These are phyloP conservation scores for Andricus curvator DNA, from an alignment of 2,888 invertebrate species.

Conservation along the genomic window DNA sequence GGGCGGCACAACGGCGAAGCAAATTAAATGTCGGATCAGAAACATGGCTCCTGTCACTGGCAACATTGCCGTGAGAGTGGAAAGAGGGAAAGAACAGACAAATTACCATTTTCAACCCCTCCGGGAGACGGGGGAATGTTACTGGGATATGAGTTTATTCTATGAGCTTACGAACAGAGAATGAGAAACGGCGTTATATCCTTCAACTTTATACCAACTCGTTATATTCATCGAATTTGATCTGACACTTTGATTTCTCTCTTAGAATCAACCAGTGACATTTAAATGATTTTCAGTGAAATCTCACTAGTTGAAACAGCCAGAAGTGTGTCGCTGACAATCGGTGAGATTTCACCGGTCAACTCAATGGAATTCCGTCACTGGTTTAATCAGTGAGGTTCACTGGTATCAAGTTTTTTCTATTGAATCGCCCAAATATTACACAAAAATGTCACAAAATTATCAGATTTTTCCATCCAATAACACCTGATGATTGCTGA, in stretches of 20 bases:
- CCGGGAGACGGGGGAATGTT: slow-evolving; percentile 52
- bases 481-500: too few relatives aligned
- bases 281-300: too few relatives aligned
- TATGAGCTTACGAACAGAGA: slow-evolving; percentile 33
- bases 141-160: slow-evolving; percentile 46
- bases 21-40: slow-evolving; percentile 70
- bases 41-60: slow-evolving; percentile 66
- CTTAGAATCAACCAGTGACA: too few relatives aligned
- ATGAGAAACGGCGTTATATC: slow-evolving; percentile 31
- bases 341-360: too few relatives aligned
- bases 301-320: too few relatives aligned
- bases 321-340: too few relatives aligned
- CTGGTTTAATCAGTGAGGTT: too few relatives aligned
- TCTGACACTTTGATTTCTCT: background rate
- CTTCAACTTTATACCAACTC: background rate
- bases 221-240: slow-evolving; percentile 12
- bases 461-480: too few relatives aligned
- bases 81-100: slow-evolving; percentile 57
- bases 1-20: slow-evolving; percentile 59
- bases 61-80: slow-evolving; percentile 60
- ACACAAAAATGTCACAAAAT: too few relatives aligned
- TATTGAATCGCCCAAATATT: too few relatives aligned
- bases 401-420: too few relatives aligned
- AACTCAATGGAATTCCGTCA: too few relatives aligned
- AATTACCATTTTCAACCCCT: slow-evolving; percentile 64